Base-by-base conservation (phyloP, 2,797 vertebrate genomes). In the Tarsius wallacei region DNA sequence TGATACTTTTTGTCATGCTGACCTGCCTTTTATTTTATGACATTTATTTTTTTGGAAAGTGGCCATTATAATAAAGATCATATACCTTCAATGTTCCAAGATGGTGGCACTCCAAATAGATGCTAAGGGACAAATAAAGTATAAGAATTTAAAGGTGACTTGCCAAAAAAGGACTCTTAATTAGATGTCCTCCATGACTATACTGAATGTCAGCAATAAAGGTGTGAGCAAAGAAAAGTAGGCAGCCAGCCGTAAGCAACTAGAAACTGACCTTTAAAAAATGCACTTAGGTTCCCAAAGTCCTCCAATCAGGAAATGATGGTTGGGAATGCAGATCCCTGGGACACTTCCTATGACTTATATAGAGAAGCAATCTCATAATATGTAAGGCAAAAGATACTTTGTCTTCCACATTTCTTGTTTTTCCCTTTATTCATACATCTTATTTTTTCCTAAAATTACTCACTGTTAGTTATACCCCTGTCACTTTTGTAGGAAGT, bases 151-250 rank as follows among this genome's bases (percentile, higher is more conserved):
- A 94, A 96, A 95, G 80, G 24, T 96, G 68, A 85, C 49, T 76
- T 94, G 55, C 55, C 42, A 78, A 83, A 70, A 42, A 28, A 77
- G 53, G 17, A 83, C 7, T 92, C 68, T 95, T 90, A 92, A 82
- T 63, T 94, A 55, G 15, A 86, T 90, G 73, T 94, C 94, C 36
- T 82, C 51, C 31, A 78, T 31, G 53, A 61, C 51, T 53, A 17
- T 61, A 51, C 74, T 92, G 57, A 97, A 87, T 96, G 81, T 96
- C 85, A 95, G 74, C 85, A 96, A 24, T 92, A 94, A 94, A 28
- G 73, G 0, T 73, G 7, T 83, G 70, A 87, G 57, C 36, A 87
- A 82, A 61, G 33, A 94, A 86, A 94, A 8, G 49, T 16, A 86
- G 51, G 31, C 7, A 7, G 21, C 28, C 70, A 55, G 21, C 28